These are phyloP conservation scores for Columbina picui DNA, from an alignment of 2,113 vertebrate genomes.

Conservation along the genomic window DNA sequence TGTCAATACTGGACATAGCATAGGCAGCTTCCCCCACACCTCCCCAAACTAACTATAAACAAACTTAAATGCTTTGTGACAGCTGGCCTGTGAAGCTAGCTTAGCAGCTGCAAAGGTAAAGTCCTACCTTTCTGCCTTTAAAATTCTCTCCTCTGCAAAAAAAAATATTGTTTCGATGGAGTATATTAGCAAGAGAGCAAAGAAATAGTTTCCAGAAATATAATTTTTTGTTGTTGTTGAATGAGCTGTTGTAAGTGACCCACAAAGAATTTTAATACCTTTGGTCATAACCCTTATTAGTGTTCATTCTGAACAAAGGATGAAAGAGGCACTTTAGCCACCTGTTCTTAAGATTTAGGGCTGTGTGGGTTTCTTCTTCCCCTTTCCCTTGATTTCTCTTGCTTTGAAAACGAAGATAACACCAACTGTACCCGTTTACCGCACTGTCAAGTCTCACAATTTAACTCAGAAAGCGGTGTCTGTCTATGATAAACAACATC, in stretches of 20 bases:
- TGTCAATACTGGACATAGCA: not conserved
- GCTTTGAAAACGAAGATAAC: not conserved
- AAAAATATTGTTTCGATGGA: not conserved
- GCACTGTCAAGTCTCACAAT: not conserved
- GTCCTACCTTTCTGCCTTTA: not conserved
- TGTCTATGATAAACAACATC: not conserved
- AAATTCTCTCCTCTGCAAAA: not conserved
- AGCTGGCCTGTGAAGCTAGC: not conserved
- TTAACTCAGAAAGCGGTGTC: not conserved
- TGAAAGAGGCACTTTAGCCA: not conserved
- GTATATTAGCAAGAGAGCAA: not conserved
- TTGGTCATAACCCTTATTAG: not conserved
- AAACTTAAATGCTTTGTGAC: not conserved
- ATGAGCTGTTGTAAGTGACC: not conserved
- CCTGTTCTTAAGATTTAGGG: not conserved
- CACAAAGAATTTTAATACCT: not conserved
- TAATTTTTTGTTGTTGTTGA: not conserved
- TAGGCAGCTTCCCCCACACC: accelerated
- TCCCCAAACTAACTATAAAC: not conserved
- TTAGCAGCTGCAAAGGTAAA: not conserved
- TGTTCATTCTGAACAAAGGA: not conserved
- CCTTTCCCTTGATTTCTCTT: not conserved
- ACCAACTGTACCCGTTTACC: not conserved
- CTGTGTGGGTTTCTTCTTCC: not conserved
- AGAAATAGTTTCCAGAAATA: not conserved